phyloP scores from a whole-genome alignment of 2,797 vertebrate genomes.

The Leucoraja ocellata region DNA sequence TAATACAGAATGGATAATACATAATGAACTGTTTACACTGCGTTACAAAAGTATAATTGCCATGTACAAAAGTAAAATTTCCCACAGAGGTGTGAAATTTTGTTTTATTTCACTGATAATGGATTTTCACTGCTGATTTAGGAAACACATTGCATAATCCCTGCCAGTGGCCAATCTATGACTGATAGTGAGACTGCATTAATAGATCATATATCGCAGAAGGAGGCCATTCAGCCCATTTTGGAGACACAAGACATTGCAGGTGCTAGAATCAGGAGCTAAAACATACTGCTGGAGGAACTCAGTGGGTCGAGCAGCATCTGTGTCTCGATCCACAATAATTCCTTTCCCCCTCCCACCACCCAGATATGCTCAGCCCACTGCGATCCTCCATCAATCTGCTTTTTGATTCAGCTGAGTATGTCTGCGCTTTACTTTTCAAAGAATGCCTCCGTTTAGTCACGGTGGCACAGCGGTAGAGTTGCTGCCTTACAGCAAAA shows the following conservation, averaged over 20 bases:
- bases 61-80: too few relatives aligned
- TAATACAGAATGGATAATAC: not conserved
- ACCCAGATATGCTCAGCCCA: too few relatives aligned
- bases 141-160: not conserved
- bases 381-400: too few relatives aligned
- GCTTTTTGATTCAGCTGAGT: not conserved
- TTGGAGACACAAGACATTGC: too few relatives aligned
- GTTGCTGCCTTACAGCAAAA: too few relatives aligned
- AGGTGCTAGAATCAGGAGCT: too few relatives aligned
- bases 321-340: too few relatives aligned
- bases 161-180: too few relatives aligned
- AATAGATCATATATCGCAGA: not conserved
- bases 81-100: not conserved
- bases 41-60: not conserved
- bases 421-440: not conserved
- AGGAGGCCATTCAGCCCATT: not conserved
- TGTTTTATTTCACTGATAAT: not conserved
- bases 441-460: not conserved
- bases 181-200: not conserved
- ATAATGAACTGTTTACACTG: not conserved
- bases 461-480: too few relatives aligned
- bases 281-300: too few relatives aligned
- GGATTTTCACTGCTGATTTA: not conserved
- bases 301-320: too few relatives aligned
- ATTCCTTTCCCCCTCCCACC: too few relatives aligned